Evolutionary conservation across 2,888 invertebrate genomes (phyloP).

Genomic region (Oscheius sp.): DNA sequence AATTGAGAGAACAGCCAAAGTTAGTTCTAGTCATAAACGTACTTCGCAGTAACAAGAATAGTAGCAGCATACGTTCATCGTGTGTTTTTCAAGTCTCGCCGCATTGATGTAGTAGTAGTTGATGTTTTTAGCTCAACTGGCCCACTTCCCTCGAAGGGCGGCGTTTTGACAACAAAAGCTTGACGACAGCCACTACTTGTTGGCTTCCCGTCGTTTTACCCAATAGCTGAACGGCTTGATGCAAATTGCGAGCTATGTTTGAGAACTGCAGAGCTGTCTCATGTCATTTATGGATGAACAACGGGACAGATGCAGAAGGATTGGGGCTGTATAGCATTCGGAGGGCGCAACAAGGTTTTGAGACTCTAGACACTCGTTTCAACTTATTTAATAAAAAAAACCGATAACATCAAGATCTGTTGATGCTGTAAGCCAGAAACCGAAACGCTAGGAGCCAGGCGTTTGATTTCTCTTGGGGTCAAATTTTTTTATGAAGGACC

Average conservation of each 20-base stretch:
- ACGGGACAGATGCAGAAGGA: too few species aligned
- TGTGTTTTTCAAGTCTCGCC: too few species aligned
- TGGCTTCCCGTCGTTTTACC: conserved; percentile 30
- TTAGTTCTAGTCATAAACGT: background rate
- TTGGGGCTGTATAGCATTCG: too few species aligned
- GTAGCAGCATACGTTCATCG: conserved; percentile 7
- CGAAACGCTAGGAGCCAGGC: too few species aligned
- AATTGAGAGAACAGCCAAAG: background rate
- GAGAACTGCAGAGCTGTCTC: background rate
- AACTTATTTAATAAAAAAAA: too few species aligned
- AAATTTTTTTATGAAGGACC: too few species aligned
- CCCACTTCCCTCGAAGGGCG: conserved; percentile 13
- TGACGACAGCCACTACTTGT: conserved; percentile 20
- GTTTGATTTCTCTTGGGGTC: too few species aligned
- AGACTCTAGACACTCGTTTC: too few species aligned
- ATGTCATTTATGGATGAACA: too few species aligned
- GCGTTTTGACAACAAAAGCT: conserved; percentile 32
- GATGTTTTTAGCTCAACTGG: conserved; percentile 12
- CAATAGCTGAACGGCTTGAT: conserved; percentile 23
- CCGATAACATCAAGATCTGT: too few species aligned
- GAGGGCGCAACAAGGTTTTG: too few species aligned
- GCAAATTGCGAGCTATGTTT: conserved; percentile 15
- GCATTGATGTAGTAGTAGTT: conserved; percentile 4
- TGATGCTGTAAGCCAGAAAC: too few species aligned
- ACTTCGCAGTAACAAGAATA: conserved; percentile 6